phyloP scores from a whole-genome alignment of 2,888 invertebrate species.

The Stenurella melanura region DNA sequence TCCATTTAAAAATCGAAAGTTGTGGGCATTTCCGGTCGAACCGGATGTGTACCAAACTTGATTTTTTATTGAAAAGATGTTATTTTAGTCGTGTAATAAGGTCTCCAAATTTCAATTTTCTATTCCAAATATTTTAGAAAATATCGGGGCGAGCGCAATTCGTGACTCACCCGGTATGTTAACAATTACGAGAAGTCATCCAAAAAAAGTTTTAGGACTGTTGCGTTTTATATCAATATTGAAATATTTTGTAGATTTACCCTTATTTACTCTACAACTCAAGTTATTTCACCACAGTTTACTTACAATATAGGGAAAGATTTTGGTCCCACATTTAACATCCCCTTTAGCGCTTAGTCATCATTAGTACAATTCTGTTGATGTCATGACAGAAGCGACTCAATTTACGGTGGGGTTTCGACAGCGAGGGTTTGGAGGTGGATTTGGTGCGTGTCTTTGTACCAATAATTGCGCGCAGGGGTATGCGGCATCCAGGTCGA shows the following conservation, averaged over 20 bases:
- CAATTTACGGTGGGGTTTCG: slow-evolving; percentile 25
- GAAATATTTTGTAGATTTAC: neutral
- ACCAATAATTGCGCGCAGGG: slow-evolving; percentile 31
- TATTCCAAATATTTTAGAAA: too few species aligned
- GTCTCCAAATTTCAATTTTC: too few species aligned
- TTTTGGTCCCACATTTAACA: neutral
- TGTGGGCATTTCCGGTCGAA: too few species aligned
- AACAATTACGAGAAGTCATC: too few species aligned
- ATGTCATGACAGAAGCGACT: slow-evolving; percentile 33
- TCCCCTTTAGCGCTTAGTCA: neutral
- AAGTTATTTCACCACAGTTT: neutral
- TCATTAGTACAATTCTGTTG: slow-evolving; percentile 29
- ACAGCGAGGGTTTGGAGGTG: neutral
- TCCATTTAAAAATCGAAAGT: too few species aligned
- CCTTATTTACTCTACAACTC: neutral
- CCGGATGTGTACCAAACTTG: too few species aligned
- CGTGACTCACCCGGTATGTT: too few species aligned
- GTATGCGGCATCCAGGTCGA: slow-evolving; percentile 16
- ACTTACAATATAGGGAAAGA: neutral
- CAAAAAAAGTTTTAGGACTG: neutral
- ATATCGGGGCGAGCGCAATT: too few species aligned
- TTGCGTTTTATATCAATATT: neutral
- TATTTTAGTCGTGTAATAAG: too few species aligned
- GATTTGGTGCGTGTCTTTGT: slow-evolving; percentile 25
- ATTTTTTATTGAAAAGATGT: too few species aligned